Evolutionary conservation across 2,797 vertebrate species (phyloP).

Genomic region (Ctenosaura bakeri): DNA sequence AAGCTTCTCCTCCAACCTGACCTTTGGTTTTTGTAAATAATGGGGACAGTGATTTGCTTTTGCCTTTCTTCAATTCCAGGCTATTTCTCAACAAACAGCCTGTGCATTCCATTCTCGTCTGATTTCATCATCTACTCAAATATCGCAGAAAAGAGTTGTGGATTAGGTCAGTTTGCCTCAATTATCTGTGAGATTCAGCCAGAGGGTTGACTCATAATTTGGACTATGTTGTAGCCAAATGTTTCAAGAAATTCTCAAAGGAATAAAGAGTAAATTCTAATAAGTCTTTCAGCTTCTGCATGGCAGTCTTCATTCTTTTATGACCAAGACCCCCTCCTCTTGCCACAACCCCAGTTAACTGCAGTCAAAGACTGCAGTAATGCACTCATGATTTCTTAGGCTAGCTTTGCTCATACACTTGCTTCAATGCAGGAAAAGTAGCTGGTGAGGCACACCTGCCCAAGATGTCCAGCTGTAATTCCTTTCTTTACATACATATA

Average conservation of each 20-base stretch:
- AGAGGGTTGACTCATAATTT: constrained; percentile 50
- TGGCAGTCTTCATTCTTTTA: constrained; percentile 28
- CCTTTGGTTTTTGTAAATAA: neutral
- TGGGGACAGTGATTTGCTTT: neutral
- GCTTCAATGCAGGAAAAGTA: constrained; percentile 29
- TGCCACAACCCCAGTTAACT: neutral
- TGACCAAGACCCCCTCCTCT: neutral
- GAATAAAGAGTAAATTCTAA: constrained; percentile 42
- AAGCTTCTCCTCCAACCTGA: neutral
- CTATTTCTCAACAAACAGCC: constrained; percentile 29
- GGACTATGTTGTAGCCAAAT: neutral
- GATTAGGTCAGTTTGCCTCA: constrained; percentile 16
- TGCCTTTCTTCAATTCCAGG: neutral
- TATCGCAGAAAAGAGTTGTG: constrained; percentile 31
- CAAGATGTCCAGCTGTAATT: neutral
- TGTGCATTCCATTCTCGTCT: constrained; percentile 27
- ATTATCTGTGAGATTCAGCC: constrained; percentile 27
- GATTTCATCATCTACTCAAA: constrained; percentile 27
- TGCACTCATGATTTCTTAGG: constrained; percentile 22
- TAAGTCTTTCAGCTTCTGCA: constrained; percentile 29
- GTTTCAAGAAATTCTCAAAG: constrained; percentile 21
- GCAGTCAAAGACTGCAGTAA: constrained; percentile 43
- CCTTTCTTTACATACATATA: constrained; percentile 10
- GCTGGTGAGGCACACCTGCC: constrained; percentile 42
- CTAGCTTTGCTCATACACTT: constrained; percentile 39